These are phyloP conservation scores for Poecilobothrus nobilitatus DNA, from an alignment of 2,888 invertebrate genomes.

Conservation along the genomic window DNA sequence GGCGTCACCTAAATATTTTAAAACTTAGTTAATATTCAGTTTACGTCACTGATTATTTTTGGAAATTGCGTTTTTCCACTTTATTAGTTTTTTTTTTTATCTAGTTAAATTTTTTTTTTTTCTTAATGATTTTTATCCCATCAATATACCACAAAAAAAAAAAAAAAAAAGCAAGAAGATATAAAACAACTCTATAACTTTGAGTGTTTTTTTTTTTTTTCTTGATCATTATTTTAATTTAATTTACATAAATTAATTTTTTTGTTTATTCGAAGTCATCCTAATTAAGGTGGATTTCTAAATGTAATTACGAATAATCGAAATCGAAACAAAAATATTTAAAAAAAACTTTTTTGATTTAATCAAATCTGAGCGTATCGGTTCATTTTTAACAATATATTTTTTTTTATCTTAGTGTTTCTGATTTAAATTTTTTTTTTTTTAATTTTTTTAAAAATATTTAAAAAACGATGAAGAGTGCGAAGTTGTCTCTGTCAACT, in stretches of 20 bases:
- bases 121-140: background rate
- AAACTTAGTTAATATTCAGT: background rate
- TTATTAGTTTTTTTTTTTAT: background rate
- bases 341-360: too few species aligned
- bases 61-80: background rate
- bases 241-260: background rate
- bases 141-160: background rate
- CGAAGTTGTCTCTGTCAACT: too few species aligned
- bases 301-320: background rate
- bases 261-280: background rate
- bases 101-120: background rate
- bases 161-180: too few species aligned
- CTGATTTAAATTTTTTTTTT: too few species aligned
- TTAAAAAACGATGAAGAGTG: too few species aligned
- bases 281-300: background rate
- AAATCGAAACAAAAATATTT: background rate
- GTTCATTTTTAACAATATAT: too few species aligned
- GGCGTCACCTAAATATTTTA: background rate
- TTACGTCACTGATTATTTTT: background rate
- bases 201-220: background rate
- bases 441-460: too few species aligned
- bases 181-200: background rate
- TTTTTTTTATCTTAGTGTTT: too few species aligned
- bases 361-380: too few species aligned
- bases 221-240: background rate